These are phyloP conservation scores for Calephelis nemesis DNA, from an alignment of 1,140 invertebrate genomes.

Conservation along the genomic window DNA sequence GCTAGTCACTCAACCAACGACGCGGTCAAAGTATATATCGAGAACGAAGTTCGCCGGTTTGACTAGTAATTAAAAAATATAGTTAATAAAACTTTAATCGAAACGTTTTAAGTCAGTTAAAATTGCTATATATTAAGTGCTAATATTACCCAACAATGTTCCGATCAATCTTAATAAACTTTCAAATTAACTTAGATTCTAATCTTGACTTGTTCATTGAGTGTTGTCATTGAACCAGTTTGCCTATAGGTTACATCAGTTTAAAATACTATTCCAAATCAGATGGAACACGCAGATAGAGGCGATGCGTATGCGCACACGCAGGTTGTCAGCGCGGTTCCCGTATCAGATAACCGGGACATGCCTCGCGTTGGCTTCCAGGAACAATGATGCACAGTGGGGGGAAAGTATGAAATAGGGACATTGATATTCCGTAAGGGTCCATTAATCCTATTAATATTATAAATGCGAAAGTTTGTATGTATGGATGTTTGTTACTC, in stretches of 20 bases:
- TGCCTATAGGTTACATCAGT: slow-evolving; percentile 8
- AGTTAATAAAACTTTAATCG: not conserved
- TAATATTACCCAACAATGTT: not conserved
- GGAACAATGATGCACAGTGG: slow-evolving; percentile 14
- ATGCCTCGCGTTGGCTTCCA: slow-evolving; percentile 42
- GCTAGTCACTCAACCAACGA: too few species aligned
- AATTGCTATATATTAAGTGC: too few species aligned
- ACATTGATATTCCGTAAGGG: too few species aligned
- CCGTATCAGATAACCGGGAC: slow-evolving; percentile 51
- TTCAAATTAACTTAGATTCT: slow-evolving; percentile 1
- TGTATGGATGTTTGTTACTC: too few species aligned
- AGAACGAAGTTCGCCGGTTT: too few species aligned
- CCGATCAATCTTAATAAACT: slow-evolving; percentile 17
- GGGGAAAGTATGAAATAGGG: too few species aligned
- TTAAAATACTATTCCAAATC: slow-evolving; percentile 10
- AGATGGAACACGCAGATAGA: slow-evolving; percentile 26
- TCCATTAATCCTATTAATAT: too few species aligned
- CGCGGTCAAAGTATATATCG: too few species aligned
- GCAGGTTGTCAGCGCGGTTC: slow-evolving; percentile 26
- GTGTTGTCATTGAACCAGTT: not conserved
- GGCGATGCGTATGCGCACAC: slow-evolving; percentile 29
- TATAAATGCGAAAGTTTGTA: too few species aligned
- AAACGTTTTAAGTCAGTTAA: too few species aligned
- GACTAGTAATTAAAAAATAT: not conserved
- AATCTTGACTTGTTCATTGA: slow-evolving; percentile 7